phyloP scores from a whole-genome alignment of 2,113 vertebrate species.

The Ariopsis seemanni region DNA sequence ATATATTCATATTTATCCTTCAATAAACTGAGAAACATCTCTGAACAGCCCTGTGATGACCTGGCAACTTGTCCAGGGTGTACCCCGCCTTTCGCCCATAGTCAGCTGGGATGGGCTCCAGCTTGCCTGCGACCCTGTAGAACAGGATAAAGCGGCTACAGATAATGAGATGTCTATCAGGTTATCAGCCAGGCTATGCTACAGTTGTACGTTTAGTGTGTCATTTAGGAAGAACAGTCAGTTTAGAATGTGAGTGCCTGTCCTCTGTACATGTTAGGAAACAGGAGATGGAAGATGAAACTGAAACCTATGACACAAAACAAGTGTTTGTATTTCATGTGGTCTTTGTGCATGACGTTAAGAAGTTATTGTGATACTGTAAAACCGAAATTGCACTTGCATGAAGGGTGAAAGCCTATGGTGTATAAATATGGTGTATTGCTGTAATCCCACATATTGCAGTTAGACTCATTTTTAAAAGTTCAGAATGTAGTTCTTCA shows the following conservation, averaged over 20 bases:
- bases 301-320: constrained; percentile 33
- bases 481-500: neutral
- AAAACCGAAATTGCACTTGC: constrained; percentile 16
- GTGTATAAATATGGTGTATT: neutral
- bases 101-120: no score
- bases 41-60: no score
- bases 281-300: constrained; percentile 28
- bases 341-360: constrained; percentile 27
- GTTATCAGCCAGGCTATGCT: neutral
- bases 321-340: constrained; percentile 30
- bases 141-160: no score
- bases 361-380: constrained; percentile 32
- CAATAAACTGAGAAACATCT: no score
- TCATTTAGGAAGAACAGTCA: neutral
- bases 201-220: neutral
- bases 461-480: neutral
- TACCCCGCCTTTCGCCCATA: no score
- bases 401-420: constrained; percentile 14
- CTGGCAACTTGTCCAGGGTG: no score
- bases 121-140: no score
- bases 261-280: constrained; percentile 26
- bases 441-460: neutral
- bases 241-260: constrained; percentile 25
- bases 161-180: neutral
- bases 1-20: no score